Conservation (phyloP, 2,113 vertebrate genomes). For the Sinocyclocheilus anophthalmus region DNA sequence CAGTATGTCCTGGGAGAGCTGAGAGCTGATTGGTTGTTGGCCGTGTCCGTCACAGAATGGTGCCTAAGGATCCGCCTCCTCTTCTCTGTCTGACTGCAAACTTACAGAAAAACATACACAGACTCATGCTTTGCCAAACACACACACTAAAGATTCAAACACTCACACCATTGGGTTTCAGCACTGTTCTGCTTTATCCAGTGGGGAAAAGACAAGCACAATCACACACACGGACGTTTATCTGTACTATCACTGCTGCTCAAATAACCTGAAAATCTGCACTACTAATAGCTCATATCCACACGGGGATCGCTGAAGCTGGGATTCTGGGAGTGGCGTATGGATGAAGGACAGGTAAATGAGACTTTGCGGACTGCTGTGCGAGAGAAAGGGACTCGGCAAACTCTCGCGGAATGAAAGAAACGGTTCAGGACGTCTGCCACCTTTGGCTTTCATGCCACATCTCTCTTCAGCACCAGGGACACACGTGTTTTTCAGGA, state of each 20-base stretch:
- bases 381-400: constrained; percentile 69
- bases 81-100: constrained; percentile 53
- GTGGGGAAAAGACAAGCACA: constrained; percentile 23
- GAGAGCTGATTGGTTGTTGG: constrained; percentile 72
- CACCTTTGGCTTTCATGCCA: constrained; percentile 35
- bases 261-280: constrained; percentile 32
- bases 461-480: constrained; percentile 18
- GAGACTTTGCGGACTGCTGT: constrained; percentile 65
- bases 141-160: constrained; percentile 20
- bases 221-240: constrained; percentile 54
- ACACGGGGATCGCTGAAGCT: constrained; percentile 20
- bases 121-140: constrained; percentile 48
- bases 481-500: constrained; percentile 14
- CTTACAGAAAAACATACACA: constrained; percentile 43
- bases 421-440: background rate
- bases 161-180: background rate
- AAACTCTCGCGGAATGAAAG: constrained; percentile 14
- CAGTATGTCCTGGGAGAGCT: constrained; percentile 70
- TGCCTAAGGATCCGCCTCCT: constrained; percentile 64
- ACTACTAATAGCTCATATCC: constrained; percentile 38
- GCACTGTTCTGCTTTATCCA: constrained; percentile 17
- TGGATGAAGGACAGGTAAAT: constrained; percentile 43
- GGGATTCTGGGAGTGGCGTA: constrained; percentile 14
- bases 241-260: constrained; percentile 48
- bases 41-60: constrained; percentile 65